Evolutionary conservation across 37 sponge, comb jelly and placozoan species (phyloP).

Genomic region (Crambe crambe): DNA sequence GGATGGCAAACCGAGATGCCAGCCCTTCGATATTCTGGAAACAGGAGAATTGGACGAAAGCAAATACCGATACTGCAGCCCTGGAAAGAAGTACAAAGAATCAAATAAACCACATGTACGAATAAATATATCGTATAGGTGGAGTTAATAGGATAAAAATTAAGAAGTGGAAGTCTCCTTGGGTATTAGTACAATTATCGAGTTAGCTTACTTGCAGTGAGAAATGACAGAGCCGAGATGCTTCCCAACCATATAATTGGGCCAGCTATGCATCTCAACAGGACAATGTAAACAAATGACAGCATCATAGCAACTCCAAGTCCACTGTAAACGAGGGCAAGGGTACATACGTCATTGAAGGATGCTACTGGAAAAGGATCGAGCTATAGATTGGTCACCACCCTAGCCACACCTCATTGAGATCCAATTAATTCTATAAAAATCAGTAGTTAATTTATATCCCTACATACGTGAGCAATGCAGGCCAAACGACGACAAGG

Average conservation of each 20-base stretch:
- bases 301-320: constrained; percentile 42
- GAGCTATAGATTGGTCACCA: too few species aligned
- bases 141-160: background rate
- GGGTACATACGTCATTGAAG: too few species aligned
- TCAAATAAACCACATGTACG: background rate
- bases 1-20: background rate
- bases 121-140: background rate
- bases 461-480: constrained; percentile 74
- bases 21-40: constrained; percentile 41
- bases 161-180: too few species aligned
- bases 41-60: constrained; percentile 80
- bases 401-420: too few species aligned
- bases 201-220: too few species aligned
- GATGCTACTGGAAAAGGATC: too few species aligned
- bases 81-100: background rate
- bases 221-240: too few species aligned
- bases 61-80: constrained; percentile 59
- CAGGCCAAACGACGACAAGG: constrained; percentile 81
- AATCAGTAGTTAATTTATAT: too few species aligned
- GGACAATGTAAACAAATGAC: too few species aligned
- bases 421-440: too few species aligned
- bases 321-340: constrained; percentile 70
- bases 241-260: constrained; percentile 55
- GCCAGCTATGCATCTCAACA: constrained; percentile 70
- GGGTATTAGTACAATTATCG: too few species aligned